Conservation (phyloP, 2,888 invertebrate species). For the Mamestra brassicae region DNA sequence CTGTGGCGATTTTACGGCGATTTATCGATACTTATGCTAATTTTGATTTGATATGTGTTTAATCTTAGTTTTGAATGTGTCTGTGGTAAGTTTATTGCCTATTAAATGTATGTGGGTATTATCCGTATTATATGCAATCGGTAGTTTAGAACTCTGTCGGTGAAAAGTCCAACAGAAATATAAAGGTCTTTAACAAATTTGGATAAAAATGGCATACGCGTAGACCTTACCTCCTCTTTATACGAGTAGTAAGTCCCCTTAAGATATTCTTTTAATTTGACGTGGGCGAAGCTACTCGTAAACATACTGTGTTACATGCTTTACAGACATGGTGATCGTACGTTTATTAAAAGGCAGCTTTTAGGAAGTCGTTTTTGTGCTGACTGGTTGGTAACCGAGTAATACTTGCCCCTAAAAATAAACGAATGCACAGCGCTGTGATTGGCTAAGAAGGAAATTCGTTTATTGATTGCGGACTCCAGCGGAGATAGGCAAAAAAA, state of each 20-base stretch:
- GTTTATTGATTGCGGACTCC: conserved; percentile 11
- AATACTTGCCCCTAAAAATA: background rate
- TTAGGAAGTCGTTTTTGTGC: background rate
- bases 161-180: background rate
- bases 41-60: conserved; percentile 33
- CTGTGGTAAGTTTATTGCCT: conserved; percentile 13
- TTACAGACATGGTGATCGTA: background rate
- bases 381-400: background rate
- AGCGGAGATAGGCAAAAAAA: background rate
- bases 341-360: background rate
- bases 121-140: background rate
- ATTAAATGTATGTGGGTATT: background rate
- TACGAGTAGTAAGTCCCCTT: background rate
- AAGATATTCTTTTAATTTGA: no score
- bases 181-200: background rate
- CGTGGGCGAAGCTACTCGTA: background rate
- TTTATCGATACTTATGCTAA: conserved; percentile 47
- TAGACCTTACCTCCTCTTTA: no score
- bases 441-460: background rate
- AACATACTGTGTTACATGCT: no score
- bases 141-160: background rate
- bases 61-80: conserved; percentile 21
- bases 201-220: no score
- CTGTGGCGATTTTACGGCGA: conserved; percentile 24
- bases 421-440: background rate